Conservation (phyloP, 2,888 invertebrate genomes). For the Pachycephus smyrnensis region DNA sequence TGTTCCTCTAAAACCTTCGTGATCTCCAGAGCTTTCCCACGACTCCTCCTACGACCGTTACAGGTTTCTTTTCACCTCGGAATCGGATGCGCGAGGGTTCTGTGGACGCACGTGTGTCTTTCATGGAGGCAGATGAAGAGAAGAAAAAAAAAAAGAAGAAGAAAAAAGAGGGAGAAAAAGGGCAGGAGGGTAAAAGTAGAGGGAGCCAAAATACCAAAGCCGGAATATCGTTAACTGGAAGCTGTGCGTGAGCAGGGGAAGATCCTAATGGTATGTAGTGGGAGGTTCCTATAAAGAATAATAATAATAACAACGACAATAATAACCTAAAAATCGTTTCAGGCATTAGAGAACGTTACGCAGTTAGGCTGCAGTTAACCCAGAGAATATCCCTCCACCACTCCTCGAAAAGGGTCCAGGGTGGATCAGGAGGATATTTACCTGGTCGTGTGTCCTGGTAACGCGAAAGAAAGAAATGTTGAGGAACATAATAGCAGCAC, state of each 20-base stretch:
- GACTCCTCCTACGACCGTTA: slow-evolving; percentile 61
- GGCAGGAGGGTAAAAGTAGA: not conserved
- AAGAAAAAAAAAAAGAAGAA: slow-evolving; percentile 10
- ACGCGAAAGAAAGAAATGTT: slow-evolving; percentile 25
- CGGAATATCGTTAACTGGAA: not conserved
- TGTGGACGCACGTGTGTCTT: slow-evolving; percentile 26
- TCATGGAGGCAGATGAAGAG: slow-evolving; percentile 11
- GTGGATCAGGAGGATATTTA: slow-evolving; percentile 17
- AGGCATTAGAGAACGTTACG: not conserved
- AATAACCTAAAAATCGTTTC: not conserved
- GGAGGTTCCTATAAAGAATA: not conserved
- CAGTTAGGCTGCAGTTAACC: not conserved
- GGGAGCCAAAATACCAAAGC: not conserved
- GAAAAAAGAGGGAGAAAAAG: not conserved
- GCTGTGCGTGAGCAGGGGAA: not conserved
- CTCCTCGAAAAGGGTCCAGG: not conserved
- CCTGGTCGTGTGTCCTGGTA: slow-evolving; percentile 44
- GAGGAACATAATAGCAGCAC: slow-evolving; percentile 33
- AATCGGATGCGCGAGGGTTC: slow-evolving; percentile 21
- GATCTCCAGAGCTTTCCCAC: slow-evolving; percentile 56
- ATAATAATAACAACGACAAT: not conserved
- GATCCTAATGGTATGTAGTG: not conserved
- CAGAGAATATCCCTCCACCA: not conserved
- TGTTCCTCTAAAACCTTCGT: slow-evolving; percentile 41
- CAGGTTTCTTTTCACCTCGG: slow-evolving; percentile 56